These are phyloP conservation scores for Proales similis DNA, from an alignment of 1,140 invertebrate species.

Conservation along the genomic window DNA sequence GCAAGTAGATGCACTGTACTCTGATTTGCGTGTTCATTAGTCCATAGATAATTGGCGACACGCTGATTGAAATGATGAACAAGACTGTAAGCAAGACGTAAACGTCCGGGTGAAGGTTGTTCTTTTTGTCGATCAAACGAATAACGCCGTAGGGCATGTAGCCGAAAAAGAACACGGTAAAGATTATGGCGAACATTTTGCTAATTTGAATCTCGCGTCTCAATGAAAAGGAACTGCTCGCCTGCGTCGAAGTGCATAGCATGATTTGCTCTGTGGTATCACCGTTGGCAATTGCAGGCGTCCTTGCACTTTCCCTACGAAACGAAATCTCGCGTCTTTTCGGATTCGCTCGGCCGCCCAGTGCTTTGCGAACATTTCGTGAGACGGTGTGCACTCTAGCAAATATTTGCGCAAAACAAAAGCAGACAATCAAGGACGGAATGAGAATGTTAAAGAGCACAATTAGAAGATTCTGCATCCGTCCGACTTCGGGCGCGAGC, in stretches of 20 bases:
- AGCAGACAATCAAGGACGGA: conserved; percentile 48
- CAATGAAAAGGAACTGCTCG: neutral
- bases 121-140: conserved; percentile 44
- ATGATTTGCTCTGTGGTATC: neutral
- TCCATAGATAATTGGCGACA: conserved; percentile 51
- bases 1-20: conserved; percentile 42
- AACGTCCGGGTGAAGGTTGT: conserved; percentile 46
- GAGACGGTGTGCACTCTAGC: conserved; percentile 44
- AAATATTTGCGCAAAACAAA: conserved; percentile 52
- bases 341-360: conserved; percentile 42
- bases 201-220: conserved; percentile 50
- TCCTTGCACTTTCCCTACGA: too few relatives aligned
- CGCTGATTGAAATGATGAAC: conserved; percentile 49
- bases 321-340: neutral
- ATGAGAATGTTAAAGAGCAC: conserved; percentile 48
- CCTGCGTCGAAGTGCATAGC: neutral
- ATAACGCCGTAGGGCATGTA: conserved; percentile 51
- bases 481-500: conserved; percentile 44
- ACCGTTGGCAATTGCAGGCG: neutral
- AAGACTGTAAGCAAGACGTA: conserved; percentile 50
- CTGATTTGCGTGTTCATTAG: conserved; percentile 49
- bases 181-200: conserved; percentile 53
- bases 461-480: conserved; percentile 46
- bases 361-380: conserved; percentile 40
- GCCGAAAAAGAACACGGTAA: conserved; percentile 49